A percentile compares a stretch with the other conserved stretches of the same genome.
Conservation (phyloP, 2,797 vertebrate genomes). For the Gila robusta region DNA sequence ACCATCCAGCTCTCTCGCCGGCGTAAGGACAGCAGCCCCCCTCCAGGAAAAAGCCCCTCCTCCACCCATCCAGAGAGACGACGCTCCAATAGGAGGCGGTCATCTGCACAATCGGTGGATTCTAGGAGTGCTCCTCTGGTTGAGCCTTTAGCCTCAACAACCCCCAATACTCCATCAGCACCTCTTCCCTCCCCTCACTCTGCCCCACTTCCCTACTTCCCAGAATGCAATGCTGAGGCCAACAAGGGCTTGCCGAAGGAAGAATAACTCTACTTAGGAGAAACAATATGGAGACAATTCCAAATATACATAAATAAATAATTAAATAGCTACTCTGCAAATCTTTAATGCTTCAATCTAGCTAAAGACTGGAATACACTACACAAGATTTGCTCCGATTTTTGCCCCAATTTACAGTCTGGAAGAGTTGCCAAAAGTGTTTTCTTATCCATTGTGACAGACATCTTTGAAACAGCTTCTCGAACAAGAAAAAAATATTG, state of each 20-base stretch:
- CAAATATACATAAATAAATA: not conserved
- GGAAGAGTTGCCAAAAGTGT: not conserved
- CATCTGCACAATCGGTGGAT: slow-evolving; percentile 64
- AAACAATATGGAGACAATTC: slow-evolving; percentile 1
- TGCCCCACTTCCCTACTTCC: slow-evolving; percentile 24
- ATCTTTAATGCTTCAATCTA: not conserved
- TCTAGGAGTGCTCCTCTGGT: slow-evolving; percentile 38
- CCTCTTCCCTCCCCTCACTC: slow-evolving; percentile 41
- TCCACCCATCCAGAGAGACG: slow-evolving; percentile 50
- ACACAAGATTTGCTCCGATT: not conserved
- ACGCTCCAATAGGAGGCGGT: slow-evolving; percentile 27
- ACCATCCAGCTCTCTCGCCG: slow-evolving; percentile 81
- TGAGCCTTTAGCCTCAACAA: slow-evolving; percentile 38
- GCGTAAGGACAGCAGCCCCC: slow-evolving; percentile 64
- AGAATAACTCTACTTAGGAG: slow-evolving; percentile 71
- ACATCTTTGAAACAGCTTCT: not conserved
- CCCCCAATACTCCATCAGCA: slow-evolving; percentile 25
- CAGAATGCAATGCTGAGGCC: slow-evolving; percentile 50
- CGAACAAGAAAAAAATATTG: not conserved
- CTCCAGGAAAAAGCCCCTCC: slow-evolving; percentile 47
- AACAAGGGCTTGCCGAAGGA: slow-evolving; percentile 40
- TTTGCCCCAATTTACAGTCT: not conserved
- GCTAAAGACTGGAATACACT: not conserved
- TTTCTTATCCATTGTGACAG: no score
- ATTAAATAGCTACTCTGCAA: not conserved